Evolutionary conservation across 1,140 invertebrate species (phyloP), one percentile per base, ranked within the genome.

Genomic region (Eubasilissa regina): DNA sequence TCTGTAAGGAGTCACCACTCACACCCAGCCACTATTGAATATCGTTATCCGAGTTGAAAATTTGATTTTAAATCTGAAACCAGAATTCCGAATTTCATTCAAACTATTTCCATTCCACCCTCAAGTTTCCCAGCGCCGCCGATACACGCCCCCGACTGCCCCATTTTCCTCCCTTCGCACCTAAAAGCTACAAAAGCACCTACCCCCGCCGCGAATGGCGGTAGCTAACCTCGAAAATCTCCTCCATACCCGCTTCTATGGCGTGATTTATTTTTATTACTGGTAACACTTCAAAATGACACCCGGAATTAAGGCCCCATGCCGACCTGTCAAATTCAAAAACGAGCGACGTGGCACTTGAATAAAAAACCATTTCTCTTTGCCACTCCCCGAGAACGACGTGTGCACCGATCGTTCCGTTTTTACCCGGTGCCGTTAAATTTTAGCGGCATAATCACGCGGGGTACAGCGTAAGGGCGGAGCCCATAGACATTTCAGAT

Each of bases 251-350:
- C 44, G 44, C 47, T 45, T 15, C 70, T n/a, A 43, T 73, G 9
- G 35, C 70, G 70, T 73, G 70, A 73, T 73, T 73, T 44, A 73
- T 73, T 73, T 73, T 73, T 73, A 73, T 73, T 73, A 73, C 70
- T 53, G 48, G 48, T 25, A 73, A 73, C 70, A 73, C 70, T 73
- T 73, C 70, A 44, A 73, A 73, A 73, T 73, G 70, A 73, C 70
- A 73, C 70, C 70, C 70, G 70, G 43, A 73, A 73, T 73, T 56
- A 55, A 35, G 47, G 13, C 25, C n/a, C 13, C 35, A 44, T 64
- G n/a, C 43, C 4, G n/a, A 10, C 11, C 19, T 6, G 15, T 19
- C 44, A 48, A 70, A 48, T 10, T 70, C 15, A 11, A 68, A n/a
- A 13, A 47, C 58, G 7, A 62, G 58, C 58, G 13, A 62, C 25